phyloP scores from a whole-genome alignment of 2,113 vertebrate genomes.

The Eulacestoma nigropectus region DNA sequence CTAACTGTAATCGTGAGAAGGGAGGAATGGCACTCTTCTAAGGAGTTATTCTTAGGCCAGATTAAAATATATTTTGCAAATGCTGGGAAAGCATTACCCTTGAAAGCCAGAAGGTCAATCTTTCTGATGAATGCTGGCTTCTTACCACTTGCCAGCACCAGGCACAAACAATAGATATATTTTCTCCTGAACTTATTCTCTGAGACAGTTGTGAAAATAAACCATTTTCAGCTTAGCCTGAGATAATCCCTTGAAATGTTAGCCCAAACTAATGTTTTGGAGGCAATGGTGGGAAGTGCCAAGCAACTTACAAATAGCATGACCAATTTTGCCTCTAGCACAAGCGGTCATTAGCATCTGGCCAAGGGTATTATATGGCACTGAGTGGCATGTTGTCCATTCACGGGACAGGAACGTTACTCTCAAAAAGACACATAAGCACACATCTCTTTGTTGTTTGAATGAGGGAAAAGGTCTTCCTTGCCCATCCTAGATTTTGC shows the following conservation, averaged over 20 bases:
- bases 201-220: background rate
- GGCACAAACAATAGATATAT: background rate
- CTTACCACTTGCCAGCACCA: background rate
- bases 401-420: background rate
- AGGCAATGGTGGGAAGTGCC: background rate
- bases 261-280: background rate
- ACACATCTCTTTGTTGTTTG: background rate
- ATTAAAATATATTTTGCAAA: background rate
- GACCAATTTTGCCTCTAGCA: background rate
- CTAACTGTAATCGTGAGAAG: background rate
- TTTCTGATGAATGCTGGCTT: background rate
- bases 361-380: background rate
- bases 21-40: background rate
- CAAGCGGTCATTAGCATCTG: background rate
- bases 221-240: background rate
- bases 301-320: background rate
- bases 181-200: background rate
- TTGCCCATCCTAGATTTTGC: background rate
- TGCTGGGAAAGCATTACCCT: background rate
- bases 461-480: background rate
- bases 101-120: background rate
- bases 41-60: background rate
- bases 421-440: background rate
- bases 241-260: background rate
- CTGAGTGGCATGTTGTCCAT: background rate